Evolutionary conservation across 2,888 invertebrate genomes (phyloP), one percentile per base, ranked within the genome.

Genomic region (Ophonus ardosiacus): DNA sequence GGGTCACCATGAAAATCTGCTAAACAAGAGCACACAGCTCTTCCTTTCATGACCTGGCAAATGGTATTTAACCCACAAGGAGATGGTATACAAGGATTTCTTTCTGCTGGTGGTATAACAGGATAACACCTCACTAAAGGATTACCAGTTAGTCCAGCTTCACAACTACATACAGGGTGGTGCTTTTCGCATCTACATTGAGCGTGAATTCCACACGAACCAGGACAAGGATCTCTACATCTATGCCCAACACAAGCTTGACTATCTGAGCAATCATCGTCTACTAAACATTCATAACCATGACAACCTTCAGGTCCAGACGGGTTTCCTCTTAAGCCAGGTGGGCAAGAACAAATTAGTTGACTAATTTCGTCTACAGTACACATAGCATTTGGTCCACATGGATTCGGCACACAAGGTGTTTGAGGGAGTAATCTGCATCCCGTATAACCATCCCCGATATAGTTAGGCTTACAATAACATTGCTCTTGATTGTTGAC

Each of bases 221-320:
- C 96, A 0, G 96, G 95, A 88, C 97, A 97, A 31, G 97, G 97
- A 91, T 97, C 96, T 86, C 94, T 93, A 88, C 97, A 97, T 88
- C 94, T 93, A 89, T 96, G 96, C 40, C 96, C 95, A 89, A 97
- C 95, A 88, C 97, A 97, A 21, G 96, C 96, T 90, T 94, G 94
- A 88, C 94, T 93, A 84, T 92, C 90, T 21, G 94, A 92, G 89
- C 97, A 97, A 89, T 97, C 97, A 81, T 95, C 94, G 89, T 97
- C 96, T 21, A 95, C 93, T 89, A 95, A 94, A 90, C 97, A 97
- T 92, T 97, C 96, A 86, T 95, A 94, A n/a, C 95, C 94, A 87
- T 94, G 94, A 88, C 97, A 97, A 6, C 96, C 96, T 71, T 92
- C 92, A 1, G 93, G 89, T 85, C 95, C 94, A 31, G 94, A 94